A percentile compares a stretch with the other conserved stretches of the same genome.
phyloP scores from a whole-genome alignment of 1,140 invertebrate species.

The Cotesia chilonis region DNA sequence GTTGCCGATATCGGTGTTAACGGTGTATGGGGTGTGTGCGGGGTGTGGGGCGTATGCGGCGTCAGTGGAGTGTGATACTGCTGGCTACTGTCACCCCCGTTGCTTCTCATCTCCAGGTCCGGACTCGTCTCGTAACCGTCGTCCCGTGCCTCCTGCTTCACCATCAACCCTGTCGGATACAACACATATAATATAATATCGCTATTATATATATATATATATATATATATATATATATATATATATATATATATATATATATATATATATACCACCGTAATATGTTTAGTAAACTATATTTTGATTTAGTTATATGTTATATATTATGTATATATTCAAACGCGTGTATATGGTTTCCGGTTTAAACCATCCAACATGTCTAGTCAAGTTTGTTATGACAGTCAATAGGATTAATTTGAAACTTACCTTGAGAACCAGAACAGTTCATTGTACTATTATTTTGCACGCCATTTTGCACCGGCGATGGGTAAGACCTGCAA shows the following conservation, averaged over 20 bases:
- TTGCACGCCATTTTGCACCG: conserved; percentile 60
- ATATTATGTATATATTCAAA: neutral
- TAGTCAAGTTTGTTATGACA: neutral
- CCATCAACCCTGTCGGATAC: conserved; percentile 61
- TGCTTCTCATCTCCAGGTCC: conserved; percentile 73
- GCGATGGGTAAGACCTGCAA: conserved; percentile 63
- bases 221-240: neutral
- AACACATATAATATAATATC: conserved; percentile 3
- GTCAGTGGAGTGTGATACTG: conserved; percentile 65
- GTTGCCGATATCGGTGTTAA: conserved; percentile 65
- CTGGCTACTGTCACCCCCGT: conserved; percentile 64
- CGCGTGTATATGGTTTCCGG: neutral
- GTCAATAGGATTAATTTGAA: conserved; percentile 13
- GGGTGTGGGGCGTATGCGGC: conserved; percentile 69
- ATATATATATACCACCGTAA: neutral
- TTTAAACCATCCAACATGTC: neutral
- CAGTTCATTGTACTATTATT: conserved; percentile 60
- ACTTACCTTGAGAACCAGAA: conserved; percentile 42
- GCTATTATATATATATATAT: neutral
- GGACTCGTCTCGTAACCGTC: conserved; percentile 88
- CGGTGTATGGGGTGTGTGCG: conserved; percentile 67
- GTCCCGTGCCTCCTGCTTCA: conserved; percentile 80
- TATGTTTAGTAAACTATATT: neutral
- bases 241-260: neutral
- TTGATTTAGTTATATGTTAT: neutral